phyloP scores from a whole-genome alignment of 2,797 vertebrate species.

The Cossypha niveicapilla region DNA sequence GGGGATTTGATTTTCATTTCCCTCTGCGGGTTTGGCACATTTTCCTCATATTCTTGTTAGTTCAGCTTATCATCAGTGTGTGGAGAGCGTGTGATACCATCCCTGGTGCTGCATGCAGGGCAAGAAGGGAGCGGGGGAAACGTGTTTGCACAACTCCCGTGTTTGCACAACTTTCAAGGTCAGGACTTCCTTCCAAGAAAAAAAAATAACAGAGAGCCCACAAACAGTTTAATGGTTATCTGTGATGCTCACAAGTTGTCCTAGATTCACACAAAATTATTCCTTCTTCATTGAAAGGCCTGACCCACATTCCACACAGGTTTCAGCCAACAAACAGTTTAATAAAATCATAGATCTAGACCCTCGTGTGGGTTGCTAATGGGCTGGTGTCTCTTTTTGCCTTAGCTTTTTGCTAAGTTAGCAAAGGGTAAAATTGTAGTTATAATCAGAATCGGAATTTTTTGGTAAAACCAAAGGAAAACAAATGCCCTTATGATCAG shows the following conservation, averaged over 20 bases:
- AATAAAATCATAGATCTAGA: not conserved
- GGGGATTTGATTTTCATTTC: slow-evolving; percentile 68
- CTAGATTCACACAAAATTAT: not conserved
- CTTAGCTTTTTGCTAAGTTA: not conserved
- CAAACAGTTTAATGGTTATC: not conserved
- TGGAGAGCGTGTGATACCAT: slow-evolving; percentile 5
- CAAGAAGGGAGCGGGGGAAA: not conserved
- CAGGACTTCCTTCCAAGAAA: not conserved
- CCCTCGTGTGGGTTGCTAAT: not conserved
- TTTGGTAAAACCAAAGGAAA: not conserved
- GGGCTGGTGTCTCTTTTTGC: not conserved
- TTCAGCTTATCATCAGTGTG: slow-evolving; percentile 36
- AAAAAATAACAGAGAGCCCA: not conserved
- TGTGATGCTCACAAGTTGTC: not conserved
- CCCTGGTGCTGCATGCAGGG: not conserved
- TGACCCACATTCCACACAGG: not conserved
- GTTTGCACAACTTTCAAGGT: slow-evolving; percentile 48
- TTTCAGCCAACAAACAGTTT: not conserved
- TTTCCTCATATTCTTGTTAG: slow-evolving; percentile 56
- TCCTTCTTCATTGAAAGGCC: not conserved
- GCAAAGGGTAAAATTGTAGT: not conserved
- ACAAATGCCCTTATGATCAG: fast-evolving
- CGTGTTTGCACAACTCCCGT: not conserved
- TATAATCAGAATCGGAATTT: not conserved
- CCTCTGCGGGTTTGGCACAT: slow-evolving; percentile 22